A percentile compares a stretch with the other conserved stretches of the same genome.
These are phyloP conservation scores for Synergus laeviventris DNA, from an alignment of 2,888 invertebrate genomes.

Conservation along the genomic window DNA sequence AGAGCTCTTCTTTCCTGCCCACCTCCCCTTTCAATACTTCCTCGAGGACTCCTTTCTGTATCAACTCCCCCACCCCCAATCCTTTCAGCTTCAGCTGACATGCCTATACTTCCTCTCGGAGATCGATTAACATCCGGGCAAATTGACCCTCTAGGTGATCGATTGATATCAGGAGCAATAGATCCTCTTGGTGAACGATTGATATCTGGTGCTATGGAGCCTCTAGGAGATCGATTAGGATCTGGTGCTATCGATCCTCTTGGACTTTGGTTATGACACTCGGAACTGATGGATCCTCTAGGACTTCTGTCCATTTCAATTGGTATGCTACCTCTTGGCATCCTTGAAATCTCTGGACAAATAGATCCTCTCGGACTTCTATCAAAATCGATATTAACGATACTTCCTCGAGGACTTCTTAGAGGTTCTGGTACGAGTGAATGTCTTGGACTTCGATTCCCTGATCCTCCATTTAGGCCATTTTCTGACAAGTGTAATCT, in stretches of 20 bases:
- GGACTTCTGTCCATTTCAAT: slow-evolving; percentile 78
- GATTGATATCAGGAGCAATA: slow-evolving; percentile 77
- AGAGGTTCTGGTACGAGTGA: slow-evolving; percentile 79
- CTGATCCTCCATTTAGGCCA: slow-evolving; percentile 78
- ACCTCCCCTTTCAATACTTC: slow-evolving; percentile 70
- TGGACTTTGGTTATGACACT: slow-evolving; percentile 78
- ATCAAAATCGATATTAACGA: slow-evolving; percentile 79
- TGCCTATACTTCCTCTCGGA: slow-evolving; percentile 74
- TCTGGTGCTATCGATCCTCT: slow-evolving; percentile 79
- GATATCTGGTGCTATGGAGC: slow-evolving; percentile 75
- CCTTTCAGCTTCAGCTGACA: slow-evolving; percentile 22
- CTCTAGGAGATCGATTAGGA: slow-evolving; percentile 75
- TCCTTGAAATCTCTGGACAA: slow-evolving; percentile 79
- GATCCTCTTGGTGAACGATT: slow-evolving; percentile 52
- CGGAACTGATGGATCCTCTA: slow-evolving; percentile 71
- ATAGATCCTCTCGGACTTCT: slow-evolving; percentile 81
- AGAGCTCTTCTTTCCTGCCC: slow-evolving; percentile 78
- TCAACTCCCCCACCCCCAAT: slow-evolving; percentile 79
- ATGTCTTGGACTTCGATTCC: slow-evolving; percentile 80
- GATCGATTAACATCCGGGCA: slow-evolving; percentile 76
- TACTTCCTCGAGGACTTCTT: slow-evolving; percentile 78
- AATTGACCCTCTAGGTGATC: slow-evolving; percentile 80
- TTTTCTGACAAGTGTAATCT: slow-evolving; percentile 69
- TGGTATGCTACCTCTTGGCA: slow-evolving; percentile 75
- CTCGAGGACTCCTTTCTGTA: slow-evolving; percentile 72